phyloP scores from a whole-genome alignment of 2,113 vertebrate species.

The Trichomycterus rosablanca region DNA sequence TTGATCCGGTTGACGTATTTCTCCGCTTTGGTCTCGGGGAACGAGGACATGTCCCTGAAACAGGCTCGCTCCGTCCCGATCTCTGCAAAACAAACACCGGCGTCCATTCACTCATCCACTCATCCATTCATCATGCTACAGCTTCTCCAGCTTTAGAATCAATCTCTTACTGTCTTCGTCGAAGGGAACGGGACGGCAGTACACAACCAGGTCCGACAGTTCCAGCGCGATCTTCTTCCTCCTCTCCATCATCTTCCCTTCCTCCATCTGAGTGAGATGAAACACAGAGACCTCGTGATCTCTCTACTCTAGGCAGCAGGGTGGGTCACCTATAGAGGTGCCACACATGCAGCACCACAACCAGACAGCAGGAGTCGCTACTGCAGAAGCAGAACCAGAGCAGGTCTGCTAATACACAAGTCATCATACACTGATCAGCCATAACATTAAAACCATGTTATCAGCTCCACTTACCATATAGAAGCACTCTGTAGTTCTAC shows the following conservation, averaged over 20 bases:
- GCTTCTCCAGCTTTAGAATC: too few species aligned
- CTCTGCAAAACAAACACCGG: constrained; percentile 61
- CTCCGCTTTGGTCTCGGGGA: constrained; percentile 95
- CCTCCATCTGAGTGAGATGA: constrained; percentile 75
- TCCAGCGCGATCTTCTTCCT: constrained; percentile 97
- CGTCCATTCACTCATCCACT: neutral
- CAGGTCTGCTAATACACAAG: too few species aligned
- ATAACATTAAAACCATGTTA: too few species aligned
- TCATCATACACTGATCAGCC: too few species aligned
- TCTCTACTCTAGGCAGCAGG: too few species aligned
- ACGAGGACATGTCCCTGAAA: constrained; percentile 97
- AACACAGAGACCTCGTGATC: too few species aligned
- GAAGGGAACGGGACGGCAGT: constrained; percentile 94
- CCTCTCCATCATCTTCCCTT: constrained; percentile 98
- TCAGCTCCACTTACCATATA: too few species aligned
- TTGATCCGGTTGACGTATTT: constrained; percentile 95
- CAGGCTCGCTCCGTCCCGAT: constrained; percentile 93
- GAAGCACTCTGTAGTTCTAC: too few species aligned
- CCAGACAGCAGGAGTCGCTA: too few species aligned
- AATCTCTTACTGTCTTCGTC: constrained; percentile 92
- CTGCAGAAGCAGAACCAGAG: too few species aligned
- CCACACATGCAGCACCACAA: too few species aligned
- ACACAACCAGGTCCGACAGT: constrained; percentile 93
- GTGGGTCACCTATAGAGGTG: too few species aligned
- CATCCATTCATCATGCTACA: neutral